Base-by-base conservation (phyloP, 2,113 vertebrate species). In the Campylomormyrus tamandua region DNA sequence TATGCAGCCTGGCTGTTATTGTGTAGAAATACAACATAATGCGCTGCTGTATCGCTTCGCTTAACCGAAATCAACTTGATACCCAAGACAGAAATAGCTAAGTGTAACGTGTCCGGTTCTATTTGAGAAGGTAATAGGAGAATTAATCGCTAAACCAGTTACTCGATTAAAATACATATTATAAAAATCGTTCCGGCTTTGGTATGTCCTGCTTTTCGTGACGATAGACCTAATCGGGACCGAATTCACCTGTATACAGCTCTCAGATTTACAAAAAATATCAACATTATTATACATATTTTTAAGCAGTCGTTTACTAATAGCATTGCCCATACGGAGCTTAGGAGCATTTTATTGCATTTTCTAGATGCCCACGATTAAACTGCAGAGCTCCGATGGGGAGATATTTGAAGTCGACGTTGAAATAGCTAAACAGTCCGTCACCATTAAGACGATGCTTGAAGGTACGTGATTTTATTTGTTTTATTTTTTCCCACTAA, bases 341-440 rank as follows among this genome's bases (percentile, higher is more conserved):
- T 39, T 24, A 83, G 2, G 39, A 24, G 7, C 45, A 48, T 77
- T 83, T 62, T 89, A 48, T n/a, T 70, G 46, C 24, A 8, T 91
- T 24, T 89, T 89, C 45, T 35, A 96, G 97, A 99, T 99, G 99
- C 98, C 99, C 93, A 98, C 98, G 50, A 99, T 99, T 95, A 99
- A 99, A 93, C 94, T 99, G 90, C 99, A 99, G 95, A 99, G 99
- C 91, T 99, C 99, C 10, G 99, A 99, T 96, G 99, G 98, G 92
- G 99, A 99, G 91, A 98, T 99, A 94, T 99, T 99, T 83, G 99
- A 99, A 95, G 99, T 99, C 90, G 98, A 99, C 91, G 99, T 99
- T 87, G 99, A 99, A 95, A 99, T 99, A 92, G 99, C 98, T 19
- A 99, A 99, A 87, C 99, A 99, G 90, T 99, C 99, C 70, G 99